A percentile compares a stretch with the other conserved stretches of the same genome.
These are phyloP conservation scores for Oryctes rhinoceros DNA, from an alignment of 1,140 invertebrate species.

Conservation along the genomic window DNA sequence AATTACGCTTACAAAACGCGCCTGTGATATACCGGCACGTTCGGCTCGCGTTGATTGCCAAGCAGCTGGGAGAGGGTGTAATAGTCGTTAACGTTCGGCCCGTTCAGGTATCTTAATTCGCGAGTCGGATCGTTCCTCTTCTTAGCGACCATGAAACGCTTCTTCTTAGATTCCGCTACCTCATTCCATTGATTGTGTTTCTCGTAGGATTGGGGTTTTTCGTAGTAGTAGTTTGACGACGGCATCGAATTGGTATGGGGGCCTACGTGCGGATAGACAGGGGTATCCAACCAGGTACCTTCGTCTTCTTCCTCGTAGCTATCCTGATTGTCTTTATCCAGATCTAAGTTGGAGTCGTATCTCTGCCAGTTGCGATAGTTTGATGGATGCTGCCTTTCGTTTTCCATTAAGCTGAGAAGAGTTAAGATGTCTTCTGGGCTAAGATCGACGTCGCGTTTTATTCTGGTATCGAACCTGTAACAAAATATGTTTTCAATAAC, in stretches of 20 bases:
- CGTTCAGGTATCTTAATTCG: slow-evolving; percentile 57
- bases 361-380: slow-evolving; percentile 51
- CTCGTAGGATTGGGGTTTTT: slow-evolving; percentile 49
- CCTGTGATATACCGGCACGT: slow-evolving; percentile 55
- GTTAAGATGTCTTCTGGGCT: slow-evolving; percentile 58
- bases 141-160: slow-evolving; percentile 56
- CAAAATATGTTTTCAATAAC: background rate
- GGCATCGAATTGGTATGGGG: slow-evolving; percentile 29
- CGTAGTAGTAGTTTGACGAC: slow-evolving; percentile 48
- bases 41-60: slow-evolving; percentile 54
- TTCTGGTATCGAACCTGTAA: slow-evolving; percentile 49
- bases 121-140: slow-evolving; percentile 55
- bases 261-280: slow-evolving; percentile 54
- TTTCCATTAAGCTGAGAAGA: slow-evolving; percentile 56
- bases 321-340: slow-evolving; percentile 46
- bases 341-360: slow-evolving; percentile 46
- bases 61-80: slow-evolving; percentile 56
- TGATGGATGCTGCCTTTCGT: slow-evolving; percentile 47
- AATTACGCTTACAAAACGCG: slow-evolving; percentile 49
- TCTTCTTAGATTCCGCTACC: slow-evolving; percentile 52
- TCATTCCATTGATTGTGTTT: slow-evolving; percentile 50
- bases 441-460: slow-evolving; percentile 55
- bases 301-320: slow-evolving; percentile 48
- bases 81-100: slow-evolving; percentile 56
- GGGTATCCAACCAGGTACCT: slow-evolving; percentile 55